Percentiles rank a stretch among this genome's conserved stretches.
Evolutionary conservation across 1,140 invertebrate genomes (phyloP).

Genomic region (Drosophila orosa): DNA sequence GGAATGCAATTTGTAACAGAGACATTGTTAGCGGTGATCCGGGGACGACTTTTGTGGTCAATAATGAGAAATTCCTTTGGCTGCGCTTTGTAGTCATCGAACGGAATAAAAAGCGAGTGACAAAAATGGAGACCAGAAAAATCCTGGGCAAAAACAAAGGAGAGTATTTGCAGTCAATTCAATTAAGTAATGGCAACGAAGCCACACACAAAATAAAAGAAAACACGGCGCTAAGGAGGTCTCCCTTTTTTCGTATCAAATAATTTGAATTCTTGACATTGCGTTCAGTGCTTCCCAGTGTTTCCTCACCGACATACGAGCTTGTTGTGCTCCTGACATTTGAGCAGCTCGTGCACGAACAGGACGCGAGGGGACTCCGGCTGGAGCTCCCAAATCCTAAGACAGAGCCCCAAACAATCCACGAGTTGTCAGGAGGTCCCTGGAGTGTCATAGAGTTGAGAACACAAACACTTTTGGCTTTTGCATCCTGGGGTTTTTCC

Average conservation of each 20-base stretch:
- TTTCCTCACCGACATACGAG: constrained; percentile 2
- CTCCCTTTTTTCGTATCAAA: constrained; percentile 35
- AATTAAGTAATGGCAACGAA: constrained; percentile 71
- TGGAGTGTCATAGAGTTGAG: constrained; percentile 45
- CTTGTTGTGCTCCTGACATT: constrained; percentile 54
- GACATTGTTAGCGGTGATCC: constrained; percentile 66
- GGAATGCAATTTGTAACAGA: constrained; percentile 56
- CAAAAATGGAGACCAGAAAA: constrained; percentile 28
- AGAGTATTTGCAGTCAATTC: constrained; percentile 75
- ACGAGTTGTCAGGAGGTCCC: constrained; percentile 33
- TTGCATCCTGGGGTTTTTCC: constrained; percentile 33
- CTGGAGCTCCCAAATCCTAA: constrained; percentile 13
- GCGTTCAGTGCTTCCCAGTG: constrained; percentile 11
- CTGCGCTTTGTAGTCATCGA: constrained; percentile 56
- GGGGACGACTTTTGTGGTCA: constrained; percentile 73
- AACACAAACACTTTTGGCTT: constrained; percentile 51
- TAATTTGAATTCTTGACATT: constrained; percentile 76
- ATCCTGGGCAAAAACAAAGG: constrained; percentile 56
- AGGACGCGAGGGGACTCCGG: not conserved
- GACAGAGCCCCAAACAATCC: constrained; percentile 22
- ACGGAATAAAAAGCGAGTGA: constrained; percentile 8
- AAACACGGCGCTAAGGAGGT: constrained; percentile 34
- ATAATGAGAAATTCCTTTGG: constrained; percentile 81
- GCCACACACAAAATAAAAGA: constrained; percentile 10
- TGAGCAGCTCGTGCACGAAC: constrained; percentile 54